These are phyloP conservation scores for Solenodon paradoxus DNA, from an alignment of 2,113 vertebrate species.

Conservation along the genomic window DNA sequence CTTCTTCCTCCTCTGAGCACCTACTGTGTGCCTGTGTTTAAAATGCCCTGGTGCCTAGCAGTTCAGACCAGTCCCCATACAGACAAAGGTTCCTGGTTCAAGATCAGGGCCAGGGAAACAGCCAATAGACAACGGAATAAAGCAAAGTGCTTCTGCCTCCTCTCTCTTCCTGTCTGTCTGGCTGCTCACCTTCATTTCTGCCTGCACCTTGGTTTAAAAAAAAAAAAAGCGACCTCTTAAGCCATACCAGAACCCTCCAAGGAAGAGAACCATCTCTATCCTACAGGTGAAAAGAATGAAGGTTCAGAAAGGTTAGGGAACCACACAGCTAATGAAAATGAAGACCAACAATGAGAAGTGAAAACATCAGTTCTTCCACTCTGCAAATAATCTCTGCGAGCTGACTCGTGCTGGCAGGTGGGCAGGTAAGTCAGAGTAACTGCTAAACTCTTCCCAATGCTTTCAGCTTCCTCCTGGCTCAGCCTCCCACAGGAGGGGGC, in stretches of 20 bases:
- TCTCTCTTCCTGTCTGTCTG: no score
- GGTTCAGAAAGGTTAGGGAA: not conserved
- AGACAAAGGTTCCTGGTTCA: no score
- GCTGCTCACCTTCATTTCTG: no score
- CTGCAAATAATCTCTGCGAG: not conserved
- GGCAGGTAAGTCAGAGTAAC: no score
- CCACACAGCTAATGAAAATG: not conserved
- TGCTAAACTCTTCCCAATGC: not conserved
- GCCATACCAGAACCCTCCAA: not conserved
- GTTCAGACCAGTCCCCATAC: no score
- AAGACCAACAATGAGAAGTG: not conserved
- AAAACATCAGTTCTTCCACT: not conserved
- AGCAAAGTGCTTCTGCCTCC: no score
- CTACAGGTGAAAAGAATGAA: not conserved
- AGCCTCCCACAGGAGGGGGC: not conserved
- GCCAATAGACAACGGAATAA: no score
- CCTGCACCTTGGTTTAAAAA: no score
- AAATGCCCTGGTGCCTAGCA: no score
- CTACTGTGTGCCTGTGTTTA: accelerated
- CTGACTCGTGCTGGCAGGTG: no score
- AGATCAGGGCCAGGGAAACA: no score
- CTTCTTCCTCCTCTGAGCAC: not conserved
- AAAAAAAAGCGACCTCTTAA: not conserved
- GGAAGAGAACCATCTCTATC: not conserved
- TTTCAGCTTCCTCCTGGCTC: not conserved